These are phyloP conservation scores for Siphlonurus alternatus DNA, from an alignment of 2,888 invertebrate genomes.

Conservation along the genomic window DNA sequence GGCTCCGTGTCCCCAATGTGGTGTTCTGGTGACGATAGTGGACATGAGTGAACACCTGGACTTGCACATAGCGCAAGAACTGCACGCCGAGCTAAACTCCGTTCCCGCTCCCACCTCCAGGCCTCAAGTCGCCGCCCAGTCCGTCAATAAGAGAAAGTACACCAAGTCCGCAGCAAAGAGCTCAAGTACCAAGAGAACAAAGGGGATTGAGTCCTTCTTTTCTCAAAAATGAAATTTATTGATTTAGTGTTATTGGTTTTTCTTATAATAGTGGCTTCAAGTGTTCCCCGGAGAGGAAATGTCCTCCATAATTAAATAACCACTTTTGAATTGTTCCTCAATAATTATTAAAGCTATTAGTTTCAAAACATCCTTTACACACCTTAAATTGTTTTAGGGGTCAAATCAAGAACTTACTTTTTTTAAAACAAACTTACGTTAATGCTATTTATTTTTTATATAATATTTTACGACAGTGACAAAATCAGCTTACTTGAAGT, in stretches of 20 bases:
- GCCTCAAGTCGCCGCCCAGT: conserved; percentile 13
- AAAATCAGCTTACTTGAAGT: no score
- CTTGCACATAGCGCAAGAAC: conserved; percentile 65
- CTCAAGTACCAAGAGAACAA: conserved; percentile 5
- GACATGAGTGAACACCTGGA: conserved; percentile 61
- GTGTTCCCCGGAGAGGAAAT: no score
- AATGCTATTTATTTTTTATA: no score
- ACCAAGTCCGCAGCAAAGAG: not conserved
- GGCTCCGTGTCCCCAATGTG: conserved; percentile 46
- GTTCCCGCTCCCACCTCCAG: not conserved
- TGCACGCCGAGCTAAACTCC: conserved; percentile 46
- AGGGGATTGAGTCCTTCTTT: conserved; percentile 16
- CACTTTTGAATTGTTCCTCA: no score
- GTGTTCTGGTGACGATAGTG: conserved; percentile 37
- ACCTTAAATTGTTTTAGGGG: no score
- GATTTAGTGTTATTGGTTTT: not conserved
- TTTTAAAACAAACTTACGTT: no score
- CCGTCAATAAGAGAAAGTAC: conserved; percentile 5
- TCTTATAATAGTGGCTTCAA: no score
- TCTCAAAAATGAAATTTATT: conserved; percentile 15
- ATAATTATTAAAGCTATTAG: no score
- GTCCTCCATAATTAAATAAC: no score
- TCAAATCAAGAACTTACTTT: no score
- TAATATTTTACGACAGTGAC: no score
- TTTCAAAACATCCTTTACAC: no score